Evolutionary conservation across 2,797 vertebrate species (phyloP), one percentile per base, ranked within the genome.

Genomic region (Notolabrus celidotus): DNA sequence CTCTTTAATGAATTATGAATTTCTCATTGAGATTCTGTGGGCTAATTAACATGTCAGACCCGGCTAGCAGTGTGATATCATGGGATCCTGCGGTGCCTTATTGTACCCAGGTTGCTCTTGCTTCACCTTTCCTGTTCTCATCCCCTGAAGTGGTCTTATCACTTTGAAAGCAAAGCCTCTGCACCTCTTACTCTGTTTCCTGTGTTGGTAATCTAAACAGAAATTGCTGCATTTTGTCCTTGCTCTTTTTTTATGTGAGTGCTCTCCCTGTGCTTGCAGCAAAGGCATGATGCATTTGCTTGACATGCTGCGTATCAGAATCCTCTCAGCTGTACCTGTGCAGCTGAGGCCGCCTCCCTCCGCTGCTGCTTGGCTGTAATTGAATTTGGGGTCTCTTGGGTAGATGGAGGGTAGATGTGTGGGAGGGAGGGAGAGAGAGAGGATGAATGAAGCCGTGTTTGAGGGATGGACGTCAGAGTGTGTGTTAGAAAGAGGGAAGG

Each of bases 1-100:
- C 65, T 75, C 69, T 61, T 80, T 64, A 52, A 89, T 92, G 74
- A 92, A 90, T 92, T 87, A 91, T 92, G 85, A 86, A 91, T 91
- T 79, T 90, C 86, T 88, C 85, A 89, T 92, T 91, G 79, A 83
- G 84, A 90, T 91, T 89, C 83, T 55, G 57, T 17, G 33, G 57
- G 45, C 68, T 91, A 89, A 92, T 93, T 92, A 90, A 77, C 76
- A 82, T 82, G 78, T 90, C 73, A 79, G 69, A 69, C 72, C 61
- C 1, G 20, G 41, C 68, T 34, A 10, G 72, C 39, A 22, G 80
- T 27, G 67, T 54, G 71, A 79, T 79, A 74, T 80, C 69, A 16
- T 29, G 59, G 71, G 83, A 83, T 79, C 64, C 74, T 55, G 59
- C 8, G 20, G 72, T 47, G 75, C 66, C 50, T 57, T 64, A 73